Conservation (phyloP, 2,888 invertebrate genomes). For the Eulithis prunata region DNA sequence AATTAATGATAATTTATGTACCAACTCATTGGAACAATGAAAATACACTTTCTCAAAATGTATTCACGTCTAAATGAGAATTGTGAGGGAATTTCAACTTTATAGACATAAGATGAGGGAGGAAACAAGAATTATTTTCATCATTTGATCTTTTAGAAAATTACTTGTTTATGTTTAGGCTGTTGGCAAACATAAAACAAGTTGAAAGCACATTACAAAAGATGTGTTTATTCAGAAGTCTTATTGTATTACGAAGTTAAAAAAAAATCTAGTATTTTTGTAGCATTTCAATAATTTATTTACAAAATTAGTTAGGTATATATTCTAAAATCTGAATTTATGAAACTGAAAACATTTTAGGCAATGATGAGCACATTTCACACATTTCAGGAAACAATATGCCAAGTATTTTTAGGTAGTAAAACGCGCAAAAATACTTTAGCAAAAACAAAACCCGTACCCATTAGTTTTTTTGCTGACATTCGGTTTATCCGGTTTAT, state of each 20-base stretch:
- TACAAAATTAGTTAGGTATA: too few species aligned
- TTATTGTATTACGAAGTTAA: too few species aligned
- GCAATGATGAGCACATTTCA: too few species aligned
- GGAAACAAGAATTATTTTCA: constrained; percentile 3
- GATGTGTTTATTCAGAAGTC: neutral
- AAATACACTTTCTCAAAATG: constrained; percentile 36
- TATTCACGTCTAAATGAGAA: constrained; percentile 36
- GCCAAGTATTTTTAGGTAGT: too few species aligned
- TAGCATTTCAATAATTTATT: too few species aligned
- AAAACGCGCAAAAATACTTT: too few species aligned
- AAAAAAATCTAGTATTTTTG: too few species aligned
- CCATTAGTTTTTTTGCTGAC: too few species aligned
- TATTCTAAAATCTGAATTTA: too few species aligned
- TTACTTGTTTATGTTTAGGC: neutral
- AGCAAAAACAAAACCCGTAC: too few species aligned
- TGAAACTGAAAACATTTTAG: too few species aligned
- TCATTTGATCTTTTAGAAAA: neutral
- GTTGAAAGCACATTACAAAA: neutral
- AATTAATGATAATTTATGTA: constrained; percentile 40
- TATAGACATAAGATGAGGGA: constrained; percentile 4
- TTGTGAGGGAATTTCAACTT: constrained; percentile 29
- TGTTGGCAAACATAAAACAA: neutral
- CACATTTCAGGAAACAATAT: too few species aligned
- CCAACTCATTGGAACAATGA: constrained; percentile 39
- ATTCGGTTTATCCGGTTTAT: neutral